Conservation (phyloP, 1,140 invertebrate species). For the Ceratosolen solmsi region DNA sequence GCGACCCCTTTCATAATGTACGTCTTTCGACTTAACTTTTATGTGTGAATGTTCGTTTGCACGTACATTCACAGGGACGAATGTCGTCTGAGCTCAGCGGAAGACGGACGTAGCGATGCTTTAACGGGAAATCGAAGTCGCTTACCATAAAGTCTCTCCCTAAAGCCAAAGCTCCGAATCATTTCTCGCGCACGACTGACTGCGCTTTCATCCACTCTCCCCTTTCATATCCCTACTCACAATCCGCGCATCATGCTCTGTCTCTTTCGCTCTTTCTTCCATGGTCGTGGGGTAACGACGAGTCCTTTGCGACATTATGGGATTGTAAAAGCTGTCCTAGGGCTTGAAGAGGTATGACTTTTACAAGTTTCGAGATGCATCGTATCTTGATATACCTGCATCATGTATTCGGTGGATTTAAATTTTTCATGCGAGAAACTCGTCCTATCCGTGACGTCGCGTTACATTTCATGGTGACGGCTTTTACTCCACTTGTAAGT, state of each 20-base stretch:
- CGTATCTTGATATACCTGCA: slow-evolving; percentile 42
- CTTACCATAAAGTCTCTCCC: slow-evolving; percentile 64
- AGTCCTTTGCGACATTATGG: slow-evolving; percentile 12
- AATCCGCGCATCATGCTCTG: neutral
- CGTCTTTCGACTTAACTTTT: neutral
- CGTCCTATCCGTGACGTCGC: neutral
- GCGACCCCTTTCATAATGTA: neutral
- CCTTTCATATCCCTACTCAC: neutral
- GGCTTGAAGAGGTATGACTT: slow-evolving; percentile 7
- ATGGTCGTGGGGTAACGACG: neutral
- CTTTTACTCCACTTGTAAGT: neutral
- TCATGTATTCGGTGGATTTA: slow-evolving; percentile 30
- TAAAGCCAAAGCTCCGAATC: slow-evolving; percentile 57
- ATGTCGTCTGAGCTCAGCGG: neutral
- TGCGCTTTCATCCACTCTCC: slow-evolving; percentile 38
- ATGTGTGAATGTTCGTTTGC: slow-evolving; percentile 6
- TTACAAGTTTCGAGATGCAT: slow-evolving; percentile 26
- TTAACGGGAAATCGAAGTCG: slow-evolving; percentile 67
- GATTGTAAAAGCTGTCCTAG: slow-evolving; percentile 46
- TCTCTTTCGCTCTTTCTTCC: neutral
- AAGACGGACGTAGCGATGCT: slow-evolving; percentile 36
- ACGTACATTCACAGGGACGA: neutral
- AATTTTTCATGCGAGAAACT: neutral
- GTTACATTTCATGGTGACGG: neutral
- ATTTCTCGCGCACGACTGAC: slow-evolving; percentile 52